Evolutionary conservation across 2,888 invertebrate species (phyloP), one percentile per base, ranked within the genome.

Genomic region (Spodoptera picta): DNA sequence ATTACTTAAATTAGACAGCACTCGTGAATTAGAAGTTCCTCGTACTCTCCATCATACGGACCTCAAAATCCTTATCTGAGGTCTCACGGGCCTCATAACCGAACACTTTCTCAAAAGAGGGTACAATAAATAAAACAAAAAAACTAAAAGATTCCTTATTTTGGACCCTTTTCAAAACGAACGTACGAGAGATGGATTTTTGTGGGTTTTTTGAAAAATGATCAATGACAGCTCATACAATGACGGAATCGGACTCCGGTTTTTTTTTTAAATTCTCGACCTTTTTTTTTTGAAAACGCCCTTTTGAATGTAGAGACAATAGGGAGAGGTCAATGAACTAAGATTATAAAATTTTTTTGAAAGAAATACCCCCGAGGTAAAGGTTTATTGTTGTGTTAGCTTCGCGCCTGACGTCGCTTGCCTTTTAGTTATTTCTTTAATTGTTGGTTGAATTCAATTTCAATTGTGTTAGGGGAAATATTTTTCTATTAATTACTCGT

Each of bases 141-240:
- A 55, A 31, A 52, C 45, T 81, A 80, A 81, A 24, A 55, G 27
- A 52, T 45, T 73, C 55, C 65, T 73, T 23, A 68, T 68, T 69
- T 68, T 69, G 51, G 65, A 71, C 75, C 78, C 86, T 84, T 87
- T 88, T 89, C 87, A 86, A 83, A 86, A 81, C 86, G 69, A 19
- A 19, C 19, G 19, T 19, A 19, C 86, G 80, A 80, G 77, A 77
- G 70, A 65, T 65, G 87, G 91, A 88, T 91, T 27, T 36, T 92
- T 86, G 83, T 86, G 86, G 86, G 90, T 92, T 92, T 92, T 93
- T 92, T 88, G 91, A 80, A 90, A 93, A 92, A 93, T 93, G 92
- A 94, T 93, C 93, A 93, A 91, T 90, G 93, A 92, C 93, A 91
- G 88, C 71, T 36, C 83, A 80, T 82, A 92, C 92, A 92, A 92